phyloP scores from a whole-genome alignment of 2,113 vertebrate genomes.

The cattle (Bos taurus) region DNA sequence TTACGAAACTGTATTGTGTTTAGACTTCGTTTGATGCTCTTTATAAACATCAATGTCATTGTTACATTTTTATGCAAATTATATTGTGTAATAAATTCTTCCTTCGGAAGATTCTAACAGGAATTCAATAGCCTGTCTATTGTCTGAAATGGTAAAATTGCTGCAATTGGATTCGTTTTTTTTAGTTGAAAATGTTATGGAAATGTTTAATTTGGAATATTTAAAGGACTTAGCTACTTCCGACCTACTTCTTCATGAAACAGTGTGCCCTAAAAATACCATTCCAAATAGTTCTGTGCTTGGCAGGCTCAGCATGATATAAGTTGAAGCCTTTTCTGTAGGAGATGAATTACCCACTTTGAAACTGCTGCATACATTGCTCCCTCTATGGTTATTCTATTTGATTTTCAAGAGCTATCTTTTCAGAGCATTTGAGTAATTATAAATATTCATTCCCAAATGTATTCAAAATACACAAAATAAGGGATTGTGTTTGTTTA shows the following conservation, averaged over 20 bases:
- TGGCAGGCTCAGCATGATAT: conserved; percentile 47
- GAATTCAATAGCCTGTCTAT: conserved; percentile 50
- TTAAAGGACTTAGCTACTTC: conserved; percentile 52
- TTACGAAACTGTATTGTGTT: conserved; percentile 34
- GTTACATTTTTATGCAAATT: conserved; percentile 56
- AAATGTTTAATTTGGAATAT: conserved; percentile 59
- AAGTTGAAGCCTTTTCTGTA: conserved; percentile 38
- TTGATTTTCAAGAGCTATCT: conserved; percentile 49
- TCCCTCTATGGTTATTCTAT: conserved; percentile 29
- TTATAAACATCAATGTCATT: conserved; percentile 48
- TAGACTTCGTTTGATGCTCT: conserved; percentile 49
- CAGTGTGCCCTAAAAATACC: conserved; percentile 30
- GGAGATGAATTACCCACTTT: conserved; percentile 46
- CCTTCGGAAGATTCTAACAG: conserved; percentile 37
- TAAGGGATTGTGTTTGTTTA: background rate
- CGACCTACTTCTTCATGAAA: conserved; percentile 44
- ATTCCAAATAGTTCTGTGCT: background rate
- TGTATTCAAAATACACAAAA: conserved; percentile 21
- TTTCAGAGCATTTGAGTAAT: conserved; percentile 36
- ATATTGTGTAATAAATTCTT: conserved; percentile 37
- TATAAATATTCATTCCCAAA: conserved; percentile 16
- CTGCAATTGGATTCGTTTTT: conserved; percentile 35
- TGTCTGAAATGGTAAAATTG: conserved; percentile 50
- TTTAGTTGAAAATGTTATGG: conserved; percentile 46
- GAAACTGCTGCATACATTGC: background rate